Percentiles rank a stretch among this genome's conserved stretches.
Conservation (phyloP, 2,888 invertebrate genomes). For the Mythimna lalbum region DNA sequence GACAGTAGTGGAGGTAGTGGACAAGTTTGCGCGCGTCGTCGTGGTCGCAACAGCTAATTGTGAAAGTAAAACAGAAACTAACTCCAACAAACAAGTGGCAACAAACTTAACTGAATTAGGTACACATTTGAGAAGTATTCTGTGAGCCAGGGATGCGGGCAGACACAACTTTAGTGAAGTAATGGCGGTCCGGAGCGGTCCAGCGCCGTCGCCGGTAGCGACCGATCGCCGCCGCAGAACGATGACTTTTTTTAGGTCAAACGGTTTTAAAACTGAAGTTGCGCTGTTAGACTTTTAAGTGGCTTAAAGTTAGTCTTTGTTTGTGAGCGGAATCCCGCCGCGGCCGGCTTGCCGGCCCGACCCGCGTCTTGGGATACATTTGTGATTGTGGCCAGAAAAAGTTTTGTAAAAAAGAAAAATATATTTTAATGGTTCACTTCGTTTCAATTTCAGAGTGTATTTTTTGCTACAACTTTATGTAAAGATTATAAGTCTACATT, state of each 20-base stretch:
- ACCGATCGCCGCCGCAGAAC: slow-evolving; percentile 25
- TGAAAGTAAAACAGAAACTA: slow-evolving; percentile 33
- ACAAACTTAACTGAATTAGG: slow-evolving; percentile 36
- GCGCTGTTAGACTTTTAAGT: slow-evolving; percentile 76
- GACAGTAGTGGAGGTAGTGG: not conserved
- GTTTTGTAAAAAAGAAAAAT: slow-evolving; percentile 34
- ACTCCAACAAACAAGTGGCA: slow-evolving; percentile 30
- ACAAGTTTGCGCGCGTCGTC: not conserved
- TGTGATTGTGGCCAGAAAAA: slow-evolving; percentile 45
- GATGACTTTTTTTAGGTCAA: slow-evolving; percentile 71
- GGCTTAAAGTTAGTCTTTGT: slow-evolving; percentile 74
- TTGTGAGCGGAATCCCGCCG: slow-evolving; percentile 60
- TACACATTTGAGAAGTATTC: slow-evolving; percentile 44
- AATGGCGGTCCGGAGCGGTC: not conserved
- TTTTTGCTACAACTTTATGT: too few species aligned
- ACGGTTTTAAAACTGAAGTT: slow-evolving; percentile 76
- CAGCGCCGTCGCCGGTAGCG: not conserved
- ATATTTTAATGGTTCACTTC: slow-evolving; percentile 53
- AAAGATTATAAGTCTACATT: too few species aligned
- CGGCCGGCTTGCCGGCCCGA: slow-evolving; percentile 29
- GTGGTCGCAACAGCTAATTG: slow-evolving; percentile 2
- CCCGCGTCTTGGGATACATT: slow-evolving; percentile 55
- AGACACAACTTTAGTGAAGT: slow-evolving; percentile 29
- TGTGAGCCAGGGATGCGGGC: slow-evolving; percentile 10
- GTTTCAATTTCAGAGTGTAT: too few species aligned